These are phyloP conservation scores for Corapipo altera DNA, from an alignment of 2,113 vertebrate species.

Conservation along the genomic window DNA sequence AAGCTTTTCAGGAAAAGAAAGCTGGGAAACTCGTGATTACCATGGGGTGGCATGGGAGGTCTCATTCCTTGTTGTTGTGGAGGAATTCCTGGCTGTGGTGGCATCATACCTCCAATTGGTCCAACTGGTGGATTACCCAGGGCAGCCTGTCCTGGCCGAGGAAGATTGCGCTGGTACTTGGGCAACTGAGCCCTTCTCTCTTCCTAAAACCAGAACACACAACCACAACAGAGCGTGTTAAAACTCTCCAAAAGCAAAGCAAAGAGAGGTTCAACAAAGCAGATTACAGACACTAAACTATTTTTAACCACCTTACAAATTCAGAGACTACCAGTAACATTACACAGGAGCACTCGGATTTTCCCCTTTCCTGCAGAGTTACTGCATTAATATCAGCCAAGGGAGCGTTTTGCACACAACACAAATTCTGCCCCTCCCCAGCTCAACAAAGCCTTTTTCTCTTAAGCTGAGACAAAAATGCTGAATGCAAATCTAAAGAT, in stretches of 20 bases:
- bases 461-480: neutral
- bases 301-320: neutral
- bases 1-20: neutral
- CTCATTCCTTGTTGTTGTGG: slow-evolving; percentile 93
- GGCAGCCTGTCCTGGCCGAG: slow-evolving; percentile 87
- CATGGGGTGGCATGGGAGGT: slow-evolving; percentile 87
- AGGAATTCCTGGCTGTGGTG: slow-evolving; percentile 86
- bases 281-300: neutral
- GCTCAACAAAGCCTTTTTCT: neutral
- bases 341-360: neutral
- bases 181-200: slow-evolving; percentile 94
- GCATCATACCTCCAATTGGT: slow-evolving; percentile 91
- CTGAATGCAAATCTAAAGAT: neutral
- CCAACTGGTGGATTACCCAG: slow-evolving; percentile 85
- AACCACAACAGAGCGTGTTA: neutral
- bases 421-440: neutral
- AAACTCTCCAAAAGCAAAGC: neutral
- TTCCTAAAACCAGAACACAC: slow-evolving; percentile 78
- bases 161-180: slow-evolving; percentile 92
- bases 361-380: neutral
- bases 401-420: neutral
- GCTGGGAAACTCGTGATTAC: slow-evolving; percentile 61
- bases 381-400: neutral
- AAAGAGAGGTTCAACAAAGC: neutral
- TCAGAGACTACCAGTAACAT: neutral